Evolutionary conservation across 2,113 vertebrate genomes (phyloP).

Genomic region (Embiotoca jacksoni): DNA sequence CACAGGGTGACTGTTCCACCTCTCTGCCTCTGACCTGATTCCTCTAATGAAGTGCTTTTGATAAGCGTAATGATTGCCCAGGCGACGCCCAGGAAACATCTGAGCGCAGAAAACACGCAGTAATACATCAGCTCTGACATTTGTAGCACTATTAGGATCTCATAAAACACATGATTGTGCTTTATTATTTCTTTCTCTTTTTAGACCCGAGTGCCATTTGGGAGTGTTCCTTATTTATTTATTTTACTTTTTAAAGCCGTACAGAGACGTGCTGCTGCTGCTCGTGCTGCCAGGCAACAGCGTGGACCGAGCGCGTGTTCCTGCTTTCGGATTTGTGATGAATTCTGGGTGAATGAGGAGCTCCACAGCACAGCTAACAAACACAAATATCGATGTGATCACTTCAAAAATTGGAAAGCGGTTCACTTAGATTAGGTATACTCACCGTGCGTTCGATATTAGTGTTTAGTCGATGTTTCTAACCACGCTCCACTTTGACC

Average conservation of each 20-base stretch:
- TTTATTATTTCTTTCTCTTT: slow-evolving; percentile 54
- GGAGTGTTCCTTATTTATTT: slow-evolving; percentile 24
- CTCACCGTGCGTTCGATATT: background rate
- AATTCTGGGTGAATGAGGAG: slow-evolving; percentile 6
- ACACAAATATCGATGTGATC: background rate
- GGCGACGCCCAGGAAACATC: slow-evolving; percentile 44
- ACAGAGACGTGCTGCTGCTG: slow-evolving; percentile 3
- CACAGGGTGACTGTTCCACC: background rate
- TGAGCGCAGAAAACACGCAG: slow-evolving; percentile 28
- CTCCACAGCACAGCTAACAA: background rate
- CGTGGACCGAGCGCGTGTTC: background rate
- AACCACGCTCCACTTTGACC: too few relatives aligned
- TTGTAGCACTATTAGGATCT: slow-evolving; percentile 71
- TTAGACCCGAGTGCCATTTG: slow-evolving; percentile 48
- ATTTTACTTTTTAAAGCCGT: slow-evolving; percentile 7
- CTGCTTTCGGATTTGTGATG: slow-evolving; percentile 7
- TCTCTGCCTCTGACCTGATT: slow-evolving; percentile 72
- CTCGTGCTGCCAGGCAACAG: slow-evolving; percentile 45
- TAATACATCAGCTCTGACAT: slow-evolving; percentile 71
- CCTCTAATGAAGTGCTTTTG: slow-evolving; percentile 73
- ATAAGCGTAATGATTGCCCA: slow-evolving; percentile 69
- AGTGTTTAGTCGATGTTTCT: background rate
- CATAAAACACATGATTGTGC: slow-evolving; percentile 65
- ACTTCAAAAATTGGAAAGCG: background rate
- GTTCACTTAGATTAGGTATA: background rate